Conservation (phyloP, 2,888 invertebrate species). For the Taenaris catops region DNA sequence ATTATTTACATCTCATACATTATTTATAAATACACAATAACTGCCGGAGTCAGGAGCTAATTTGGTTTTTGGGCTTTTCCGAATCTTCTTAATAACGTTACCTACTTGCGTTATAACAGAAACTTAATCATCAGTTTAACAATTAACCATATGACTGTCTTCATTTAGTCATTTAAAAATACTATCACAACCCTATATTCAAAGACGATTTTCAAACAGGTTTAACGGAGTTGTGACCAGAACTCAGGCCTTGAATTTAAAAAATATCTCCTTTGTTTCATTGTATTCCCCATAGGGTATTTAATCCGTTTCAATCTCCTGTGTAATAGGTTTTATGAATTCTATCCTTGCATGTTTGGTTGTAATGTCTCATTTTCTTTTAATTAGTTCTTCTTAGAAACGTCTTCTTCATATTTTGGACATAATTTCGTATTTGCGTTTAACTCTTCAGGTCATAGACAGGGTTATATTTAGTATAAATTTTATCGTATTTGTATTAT, state of each 20-base stretch:
- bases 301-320: constrained; percentile 28
- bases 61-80: constrained; percentile 4
- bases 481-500: constrained; percentile 79
- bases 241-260: constrained; percentile 59
- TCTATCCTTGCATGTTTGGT: constrained; percentile 22
- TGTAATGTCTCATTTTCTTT: constrained; percentile 20
- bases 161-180: constrained; percentile 14
- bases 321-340: constrained; percentile 19
- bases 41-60: constrained; percentile 16
- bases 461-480: constrained; percentile 80
- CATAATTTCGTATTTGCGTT: constrained; percentile 40
- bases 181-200: constrained; percentile 4
- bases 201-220: constrained; percentile 35
- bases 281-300: constrained; percentile 23
- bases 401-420: constrained; percentile 71
- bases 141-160: constrained; percentile 19
- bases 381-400: constrained; percentile 43
- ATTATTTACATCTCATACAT: constrained; percentile 3
- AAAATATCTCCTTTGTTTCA: constrained; percentile 28
- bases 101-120: constrained; percentile 1
- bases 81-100: constrained; percentile 1
- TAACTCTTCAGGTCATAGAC: constrained; percentile 80
- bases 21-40: constrained; percentile 6
- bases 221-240: constrained; percentile 58
- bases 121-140: constrained; percentile 6